A percentile compares a stretch with the other conserved stretches of the same genome.
Conservation (phyloP, 2,113 vertebrate genomes). For the Prunella himalayana region DNA sequence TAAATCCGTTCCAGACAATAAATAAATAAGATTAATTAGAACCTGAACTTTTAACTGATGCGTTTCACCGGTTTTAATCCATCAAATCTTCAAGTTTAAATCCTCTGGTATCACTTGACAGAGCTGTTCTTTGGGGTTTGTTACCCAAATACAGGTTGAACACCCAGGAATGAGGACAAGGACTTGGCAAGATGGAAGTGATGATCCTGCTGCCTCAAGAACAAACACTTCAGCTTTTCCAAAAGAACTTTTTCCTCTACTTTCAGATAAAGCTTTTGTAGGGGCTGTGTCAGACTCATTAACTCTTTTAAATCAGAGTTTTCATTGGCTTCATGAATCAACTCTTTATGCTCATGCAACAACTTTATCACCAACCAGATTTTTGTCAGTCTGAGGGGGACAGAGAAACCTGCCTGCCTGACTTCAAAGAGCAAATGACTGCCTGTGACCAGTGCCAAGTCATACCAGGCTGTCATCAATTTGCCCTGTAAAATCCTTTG, state of each 20-base stretch:
- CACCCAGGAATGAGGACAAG: neutral
- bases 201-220: neutral
- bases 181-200: neutral
- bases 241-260: neutral
- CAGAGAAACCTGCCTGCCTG: neutral
- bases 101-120: neutral
- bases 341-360: neutral
- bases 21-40: neutral
- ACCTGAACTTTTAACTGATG: neutral
- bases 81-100: neutral
- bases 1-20: neutral
- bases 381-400: neutral
- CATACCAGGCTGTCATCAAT: neutral
- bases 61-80: neutral
- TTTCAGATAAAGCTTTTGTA: neutral
- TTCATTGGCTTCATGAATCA: neutral
- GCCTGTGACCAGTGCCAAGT: neutral
- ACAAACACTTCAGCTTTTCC: neutral
- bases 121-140: neutral
- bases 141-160: neutral
- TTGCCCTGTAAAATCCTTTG: neutral
- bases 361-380: neutral
- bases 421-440: neutral
- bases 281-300: rapidly evolving
- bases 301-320: neutral